Evolutionary conservation across 2,888 invertebrate species (phyloP), one percentile per base, ranked within the genome.

Genomic region (Panopea generosa): DNA sequence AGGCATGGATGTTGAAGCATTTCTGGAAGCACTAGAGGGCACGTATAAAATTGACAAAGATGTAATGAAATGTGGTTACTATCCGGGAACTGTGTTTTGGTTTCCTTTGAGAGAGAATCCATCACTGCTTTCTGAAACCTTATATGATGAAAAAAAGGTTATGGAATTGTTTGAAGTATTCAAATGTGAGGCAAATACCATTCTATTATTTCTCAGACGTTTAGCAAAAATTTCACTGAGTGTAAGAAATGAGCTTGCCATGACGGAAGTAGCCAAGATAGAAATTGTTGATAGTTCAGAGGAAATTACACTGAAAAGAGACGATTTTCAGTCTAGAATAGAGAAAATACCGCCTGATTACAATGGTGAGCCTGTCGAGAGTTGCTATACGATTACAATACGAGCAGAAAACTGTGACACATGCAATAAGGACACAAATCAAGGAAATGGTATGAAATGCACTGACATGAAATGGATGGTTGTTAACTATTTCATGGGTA

Each of bases 11-110:
- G 22, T 61, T 0, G 26, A 60, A 6, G 69, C 62, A 9, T 52
- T 76, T 4, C 62, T 77, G 0, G 66, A 75, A 7, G 84, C 87
- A 1, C 82, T 87, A 49, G 49, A 71, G 7, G 84, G 72, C 1
- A 55, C 82, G 2, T 90, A 90, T 75, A 85, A 82, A 3, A 77
- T 82, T 47, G 24, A 49, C 9, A 45, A 56, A 16, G 67, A 70
- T 14, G 33, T 33, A 7, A 33, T 33, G 4, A 33, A 33, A 33
- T 7, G 33, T 33, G 85, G 87, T 6, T 66, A 57, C 56, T 90
- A 80, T 57, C 47, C 79, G 9, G 90, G 90, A 16, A 90, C 90
- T 6, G 29, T 91, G 53, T 90, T 91, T 59, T 82, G 90, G 80
- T 91, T 91, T 68, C 90, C 90, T 14, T 74, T 91, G 9, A 79